Conservation (phyloP, 2,113 vertebrate genomes). For the Grammomys surdaster region DNA sequence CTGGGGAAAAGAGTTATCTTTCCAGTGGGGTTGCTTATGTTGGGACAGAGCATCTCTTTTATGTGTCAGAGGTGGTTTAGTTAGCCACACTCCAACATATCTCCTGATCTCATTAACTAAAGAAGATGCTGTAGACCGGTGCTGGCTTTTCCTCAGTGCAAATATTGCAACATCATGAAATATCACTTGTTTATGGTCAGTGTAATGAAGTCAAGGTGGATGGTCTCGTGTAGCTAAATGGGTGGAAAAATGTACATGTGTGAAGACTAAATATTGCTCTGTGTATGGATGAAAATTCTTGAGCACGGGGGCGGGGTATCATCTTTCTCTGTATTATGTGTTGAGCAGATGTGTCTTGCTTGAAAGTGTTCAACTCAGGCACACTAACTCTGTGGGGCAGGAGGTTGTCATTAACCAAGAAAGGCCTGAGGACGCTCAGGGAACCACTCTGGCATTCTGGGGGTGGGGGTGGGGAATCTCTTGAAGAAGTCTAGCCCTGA, state of each 20-base stretch:
- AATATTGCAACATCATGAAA: not conserved
- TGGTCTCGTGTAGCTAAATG: not conserved
- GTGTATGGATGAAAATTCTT: not conserved
- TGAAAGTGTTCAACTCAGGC: not conserved
- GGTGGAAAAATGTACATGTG: not conserved
- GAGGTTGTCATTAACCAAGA: not conserved
- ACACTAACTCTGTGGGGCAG: not conserved
- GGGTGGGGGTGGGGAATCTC: not conserved
- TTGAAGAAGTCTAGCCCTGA: not conserved
- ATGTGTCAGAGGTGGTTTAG: not conserved
- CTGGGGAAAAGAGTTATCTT: not conserved
- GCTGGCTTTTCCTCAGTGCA: not conserved
- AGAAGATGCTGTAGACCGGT: not conserved
- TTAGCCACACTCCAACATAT: not conserved
- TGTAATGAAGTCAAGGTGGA: not conserved
- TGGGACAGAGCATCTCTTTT: not conserved
- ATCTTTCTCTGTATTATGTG: not conserved
- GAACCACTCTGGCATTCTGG: not conserved
- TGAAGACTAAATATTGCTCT: not conserved
- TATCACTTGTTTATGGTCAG: not conserved
- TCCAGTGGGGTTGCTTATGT: not conserved
- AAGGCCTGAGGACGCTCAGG: not conserved
- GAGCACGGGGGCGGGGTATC: not conserved
- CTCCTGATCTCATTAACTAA: not conserved
- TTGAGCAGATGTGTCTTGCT: not conserved